Conservation (phyloP, 2,888 invertebrate species). For the Orthosia gracilis region DNA sequence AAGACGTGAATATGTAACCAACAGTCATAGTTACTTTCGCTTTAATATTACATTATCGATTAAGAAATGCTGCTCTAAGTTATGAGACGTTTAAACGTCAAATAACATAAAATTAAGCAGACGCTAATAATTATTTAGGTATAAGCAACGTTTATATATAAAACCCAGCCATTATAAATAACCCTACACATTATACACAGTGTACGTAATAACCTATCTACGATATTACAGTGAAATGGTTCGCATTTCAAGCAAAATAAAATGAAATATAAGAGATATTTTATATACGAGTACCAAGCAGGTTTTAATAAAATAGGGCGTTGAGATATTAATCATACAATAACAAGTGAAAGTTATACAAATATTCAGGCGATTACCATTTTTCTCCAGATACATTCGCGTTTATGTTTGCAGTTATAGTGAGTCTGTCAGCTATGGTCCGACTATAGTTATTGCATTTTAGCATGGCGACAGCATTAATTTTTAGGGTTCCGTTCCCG, state of each 20-base stretch:
- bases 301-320: conserved; percentile 5
- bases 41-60: too few species aligned
- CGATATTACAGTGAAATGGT: background rate
- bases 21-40: too few species aligned
- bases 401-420: background rate
- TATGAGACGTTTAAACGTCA: background rate
- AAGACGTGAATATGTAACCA: too few species aligned
- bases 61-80: background rate
- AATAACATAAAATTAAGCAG: background rate
- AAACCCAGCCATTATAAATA: background rate
- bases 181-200: background rate
- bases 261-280: conserved; percentile 1
- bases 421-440: background rate
- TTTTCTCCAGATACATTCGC: background rate
- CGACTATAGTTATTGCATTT: background rate
- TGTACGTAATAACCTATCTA: background rate
- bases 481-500: too few species aligned
- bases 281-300: background rate
- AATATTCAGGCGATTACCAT: conserved; percentile 12
- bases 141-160: background rate
- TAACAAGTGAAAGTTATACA: conserved; percentile 12
- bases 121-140: background rate
- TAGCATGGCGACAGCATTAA: background rate
- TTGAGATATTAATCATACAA: conserved; percentile 8
- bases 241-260: conserved; percentile 1